These are phyloP conservation scores for Melinaea menophilus DNA, from an alignment of 2,888 invertebrate genomes.

Conservation along the genomic window DNA sequence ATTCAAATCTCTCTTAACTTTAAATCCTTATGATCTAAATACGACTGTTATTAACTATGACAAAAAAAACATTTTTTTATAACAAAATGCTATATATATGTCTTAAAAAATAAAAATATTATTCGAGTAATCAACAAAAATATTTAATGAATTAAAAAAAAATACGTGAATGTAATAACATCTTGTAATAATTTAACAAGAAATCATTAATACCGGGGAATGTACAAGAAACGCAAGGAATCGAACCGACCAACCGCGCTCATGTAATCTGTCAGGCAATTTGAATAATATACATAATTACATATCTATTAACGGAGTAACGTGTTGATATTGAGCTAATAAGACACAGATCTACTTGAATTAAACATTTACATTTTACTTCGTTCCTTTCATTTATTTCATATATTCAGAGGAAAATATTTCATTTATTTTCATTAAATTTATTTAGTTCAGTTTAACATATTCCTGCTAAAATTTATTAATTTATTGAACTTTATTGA, in stretches of 20 bases:
- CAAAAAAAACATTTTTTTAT: no score
- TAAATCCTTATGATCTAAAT: no score
- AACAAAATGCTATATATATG: no score
- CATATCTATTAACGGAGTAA: conserved; percentile 73
- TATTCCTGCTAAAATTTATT: no score
- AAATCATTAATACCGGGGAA: conserved; percentile 44
- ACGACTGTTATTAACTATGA: no score
- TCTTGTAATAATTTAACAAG: conserved; percentile 20
- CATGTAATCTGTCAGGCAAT: conserved; percentile 75
- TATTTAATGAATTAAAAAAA: neutral
- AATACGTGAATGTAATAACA: conserved; percentile 14
- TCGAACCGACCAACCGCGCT: conserved; percentile 48
- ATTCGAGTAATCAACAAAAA: neutral
- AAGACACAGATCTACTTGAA: conserved; percentile 48
- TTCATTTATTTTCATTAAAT: no score
- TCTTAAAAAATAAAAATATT: no score
- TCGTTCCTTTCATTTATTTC: neutral
- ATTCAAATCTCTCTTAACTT: no score
- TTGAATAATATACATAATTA: conserved; percentile 76
- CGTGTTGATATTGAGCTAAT: conserved; percentile 74
- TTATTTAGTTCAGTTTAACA: no score
- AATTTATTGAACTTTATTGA: no score
- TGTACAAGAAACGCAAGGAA: conserved; percentile 65
- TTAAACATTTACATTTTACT: conserved; percentile 14
- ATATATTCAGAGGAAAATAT: neutral